These are phyloP conservation scores for Myocastor coypus DNA, from an alignment of 2,113 vertebrate genomes.

Conservation along the genomic window DNA sequence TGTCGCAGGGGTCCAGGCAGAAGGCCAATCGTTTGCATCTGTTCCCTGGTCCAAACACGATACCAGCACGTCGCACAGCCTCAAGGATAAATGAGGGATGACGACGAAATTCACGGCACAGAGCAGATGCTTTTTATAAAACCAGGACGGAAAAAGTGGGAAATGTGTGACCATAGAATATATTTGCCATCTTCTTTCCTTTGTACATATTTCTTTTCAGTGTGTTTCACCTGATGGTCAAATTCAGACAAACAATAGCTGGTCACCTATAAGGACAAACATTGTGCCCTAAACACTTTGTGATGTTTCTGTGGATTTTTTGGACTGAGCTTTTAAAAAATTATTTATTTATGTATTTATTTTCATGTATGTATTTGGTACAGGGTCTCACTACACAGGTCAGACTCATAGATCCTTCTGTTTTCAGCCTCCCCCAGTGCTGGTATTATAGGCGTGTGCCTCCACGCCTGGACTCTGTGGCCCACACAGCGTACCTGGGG, in stretches of 20 bases:
- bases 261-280: conserved; percentile 14
- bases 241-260: conserved; percentile 7
- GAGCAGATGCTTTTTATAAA: neutral
- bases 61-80: neutral
- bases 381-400: too few relatives aligned
- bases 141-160: neutral
- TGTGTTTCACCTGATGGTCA: conserved; percentile 23
- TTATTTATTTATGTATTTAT: too few relatives aligned
- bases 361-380: too few relatives aligned
- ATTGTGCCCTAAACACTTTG: neutral
- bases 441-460: too few relatives aligned
- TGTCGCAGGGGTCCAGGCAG: neutral
- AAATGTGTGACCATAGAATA: neutral
- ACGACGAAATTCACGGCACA: neutral
- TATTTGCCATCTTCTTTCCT: neutral
- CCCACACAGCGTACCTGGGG: too few relatives aligned
- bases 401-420: too few relatives aligned
- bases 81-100: neutral
- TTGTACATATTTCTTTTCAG: neutral
- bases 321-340: neutral
- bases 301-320: neutral
- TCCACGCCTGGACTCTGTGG: too few relatives aligned
- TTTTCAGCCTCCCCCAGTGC: too few relatives aligned
- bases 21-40: neutral
- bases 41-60: neutral